These are phyloP conservation scores for Atopsyche davidsoni DNA, from an alignment of 1,140 invertebrate species.

Conservation along the genomic window DNA sequence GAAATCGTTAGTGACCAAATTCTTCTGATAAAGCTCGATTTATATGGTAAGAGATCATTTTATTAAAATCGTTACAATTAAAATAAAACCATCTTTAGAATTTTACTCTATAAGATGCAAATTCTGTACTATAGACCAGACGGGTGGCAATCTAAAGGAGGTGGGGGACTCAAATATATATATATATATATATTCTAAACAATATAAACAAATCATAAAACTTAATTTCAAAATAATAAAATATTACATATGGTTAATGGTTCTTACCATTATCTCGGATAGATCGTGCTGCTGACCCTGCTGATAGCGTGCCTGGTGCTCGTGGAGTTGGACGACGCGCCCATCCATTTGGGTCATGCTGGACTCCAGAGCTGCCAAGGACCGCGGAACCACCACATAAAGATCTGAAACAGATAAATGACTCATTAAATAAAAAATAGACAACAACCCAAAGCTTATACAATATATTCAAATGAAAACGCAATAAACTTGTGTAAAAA, in stretches of 20 bases:
- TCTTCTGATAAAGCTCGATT: no score
- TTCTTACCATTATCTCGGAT: slow-evolving; percentile 16
- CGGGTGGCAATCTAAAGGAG: not conserved
- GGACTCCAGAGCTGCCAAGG: slow-evolving; percentile 22
- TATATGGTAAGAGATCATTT: no score
- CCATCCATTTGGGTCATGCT: slow-evolving; percentile 24
- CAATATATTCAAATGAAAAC: no score
- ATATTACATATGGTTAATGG: not conserved
- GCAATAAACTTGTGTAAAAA: no score
- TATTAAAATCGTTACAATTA: no score
- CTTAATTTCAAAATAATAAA: not conserved
- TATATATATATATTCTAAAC: not conserved
- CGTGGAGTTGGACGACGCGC: slow-evolving; percentile 10
- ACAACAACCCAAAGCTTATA: no score
- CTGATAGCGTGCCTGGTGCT: slow-evolving; percentile 10
- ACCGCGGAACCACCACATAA: slow-evolving; percentile 17
- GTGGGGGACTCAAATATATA: not conserved
- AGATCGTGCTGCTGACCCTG: slow-evolving; percentile 14
- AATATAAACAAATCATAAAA: not conserved
- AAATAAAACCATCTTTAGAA: no score
- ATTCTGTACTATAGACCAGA: no score
- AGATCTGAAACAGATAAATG: slow-evolving; percentile 23
- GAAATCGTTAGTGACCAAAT: no score
- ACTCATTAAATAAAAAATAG: no score
- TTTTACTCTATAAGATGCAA: no score